Evolutionary conservation across 2,113 vertebrate species (phyloP).

Genomic region (Oenanthe oenanthe): DNA sequence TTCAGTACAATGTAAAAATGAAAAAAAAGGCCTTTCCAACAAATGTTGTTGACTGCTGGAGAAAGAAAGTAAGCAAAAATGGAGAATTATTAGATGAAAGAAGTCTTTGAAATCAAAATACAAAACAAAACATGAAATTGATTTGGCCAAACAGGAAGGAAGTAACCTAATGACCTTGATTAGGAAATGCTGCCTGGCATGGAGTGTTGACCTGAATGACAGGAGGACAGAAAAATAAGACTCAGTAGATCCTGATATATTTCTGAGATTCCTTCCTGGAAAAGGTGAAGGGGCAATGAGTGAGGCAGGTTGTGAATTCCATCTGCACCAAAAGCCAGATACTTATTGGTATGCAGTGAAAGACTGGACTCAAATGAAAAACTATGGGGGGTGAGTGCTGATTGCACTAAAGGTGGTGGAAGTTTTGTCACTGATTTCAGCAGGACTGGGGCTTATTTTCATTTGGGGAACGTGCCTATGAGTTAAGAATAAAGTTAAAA

Average conservation of each 20-base stretch:
- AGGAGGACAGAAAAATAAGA: neutral
- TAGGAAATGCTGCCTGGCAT: neutral
- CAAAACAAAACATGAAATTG: neutral
- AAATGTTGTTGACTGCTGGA: neutral
- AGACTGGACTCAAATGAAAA: neutral
- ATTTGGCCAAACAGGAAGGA: neutral
- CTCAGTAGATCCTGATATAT: accelerated
- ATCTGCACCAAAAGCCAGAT: neutral
- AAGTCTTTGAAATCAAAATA: neutral
- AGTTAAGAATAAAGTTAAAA: neutral
- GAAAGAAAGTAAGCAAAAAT: neutral
- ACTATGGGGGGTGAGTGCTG: neutral
- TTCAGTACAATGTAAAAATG: neutral
- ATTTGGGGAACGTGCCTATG: neutral
- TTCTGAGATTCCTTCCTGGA: neutral
- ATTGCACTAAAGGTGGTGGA: neutral
- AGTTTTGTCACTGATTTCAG: neutral
- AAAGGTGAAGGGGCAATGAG: neutral
- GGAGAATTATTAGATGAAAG: neutral
- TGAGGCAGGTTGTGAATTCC: neutral
- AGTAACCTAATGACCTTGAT: neutral
- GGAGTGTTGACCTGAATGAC: neutral
- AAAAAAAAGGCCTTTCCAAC: neutral
- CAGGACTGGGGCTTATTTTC: neutral
- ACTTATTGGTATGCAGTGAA: neutral